phyloP scores from a whole-genome alignment of 2,113 vertebrate species.

The Spermophilus dauricus region DNA sequence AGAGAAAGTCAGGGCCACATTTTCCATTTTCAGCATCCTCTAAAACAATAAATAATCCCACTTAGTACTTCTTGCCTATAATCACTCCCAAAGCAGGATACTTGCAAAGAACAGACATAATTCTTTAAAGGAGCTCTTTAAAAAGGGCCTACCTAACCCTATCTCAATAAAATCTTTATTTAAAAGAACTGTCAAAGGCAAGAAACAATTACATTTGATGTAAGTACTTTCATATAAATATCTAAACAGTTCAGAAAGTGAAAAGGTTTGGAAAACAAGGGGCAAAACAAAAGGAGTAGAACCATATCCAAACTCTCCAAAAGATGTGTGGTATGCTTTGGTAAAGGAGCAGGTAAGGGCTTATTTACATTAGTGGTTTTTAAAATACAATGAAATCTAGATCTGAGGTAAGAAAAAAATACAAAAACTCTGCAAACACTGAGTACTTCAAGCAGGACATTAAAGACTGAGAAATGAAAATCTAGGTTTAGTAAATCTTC shows the following conservation, averaged over 20 bases:
- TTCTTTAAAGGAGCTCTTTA: neutral
- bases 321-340: neutral
- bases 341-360: neutral
- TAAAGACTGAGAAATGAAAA: constrained; percentile 12
- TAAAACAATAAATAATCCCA: neutral
- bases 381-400: neutral
- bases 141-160: neutral
- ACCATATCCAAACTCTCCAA: neutral
- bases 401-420: neutral
- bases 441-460: neutral
- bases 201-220: neutral
- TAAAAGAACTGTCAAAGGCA: neutral
- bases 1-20: neutral
- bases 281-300: neutral
- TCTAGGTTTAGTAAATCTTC: neutral
- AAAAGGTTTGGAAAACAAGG: neutral
- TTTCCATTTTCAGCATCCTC: constrained; percentile 70
- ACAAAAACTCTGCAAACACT: neutral
- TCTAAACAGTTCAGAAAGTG: neutral
- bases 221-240: neutral
- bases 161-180: neutral
- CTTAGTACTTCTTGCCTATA: neutral
- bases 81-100: neutral
- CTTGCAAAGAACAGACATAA: neutral
- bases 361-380: constrained; percentile 2